Evolutionary conservation across 2,888 invertebrate genomes (phyloP), one percentile per base, ranked within the genome.

Genomic region (Orthonevra nobilis): DNA sequence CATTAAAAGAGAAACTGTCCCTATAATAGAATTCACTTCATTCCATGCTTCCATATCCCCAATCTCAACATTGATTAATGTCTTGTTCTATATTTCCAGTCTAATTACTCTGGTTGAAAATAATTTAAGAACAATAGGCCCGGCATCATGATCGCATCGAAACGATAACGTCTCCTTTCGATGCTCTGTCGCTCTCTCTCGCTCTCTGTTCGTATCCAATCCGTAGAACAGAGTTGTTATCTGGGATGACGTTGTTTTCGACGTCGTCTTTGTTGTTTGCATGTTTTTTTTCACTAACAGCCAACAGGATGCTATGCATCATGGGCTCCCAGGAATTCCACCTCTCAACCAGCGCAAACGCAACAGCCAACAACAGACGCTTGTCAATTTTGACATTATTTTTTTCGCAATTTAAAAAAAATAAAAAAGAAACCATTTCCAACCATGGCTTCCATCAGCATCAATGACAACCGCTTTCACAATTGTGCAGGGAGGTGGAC

Each of bases 81-180:
- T 79, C 81, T 81, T 81, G 81, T 74, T 73, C 81, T 52, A 81
- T 68, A 81, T 81, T 81, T 81, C 68, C 81, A 69, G 73, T 81
- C 73, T 81, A 81, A 81, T 81, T 81, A 81, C 81, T 79, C 61
- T 19, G 63, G 30, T 44, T 56, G 63, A 81, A 74, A 81, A 73
- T 73, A 69, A 81, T 81, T 81, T 69, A 50, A 69, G 63, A 81
- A 73, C 73, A 81, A 73, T 81, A n/a, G 74, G 54, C 72, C 38
- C 28, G 42, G 46, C 77, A 70, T 64, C 42, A 44, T 72, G 79
- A 79, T 79, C 61, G 79, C 58, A 48, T 46, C 58, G 44, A 36
- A 54, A 40, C 66, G 79, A 79, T 79, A 79, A 68, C 68, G 60
- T 72, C 75, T 69, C 46, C 60, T 36, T 60, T 38, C 23, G 4